These are phyloP conservation scores for Oxytorus armatus DNA, from an alignment of 2,888 invertebrate genomes.

Conservation along the genomic window DNA sequence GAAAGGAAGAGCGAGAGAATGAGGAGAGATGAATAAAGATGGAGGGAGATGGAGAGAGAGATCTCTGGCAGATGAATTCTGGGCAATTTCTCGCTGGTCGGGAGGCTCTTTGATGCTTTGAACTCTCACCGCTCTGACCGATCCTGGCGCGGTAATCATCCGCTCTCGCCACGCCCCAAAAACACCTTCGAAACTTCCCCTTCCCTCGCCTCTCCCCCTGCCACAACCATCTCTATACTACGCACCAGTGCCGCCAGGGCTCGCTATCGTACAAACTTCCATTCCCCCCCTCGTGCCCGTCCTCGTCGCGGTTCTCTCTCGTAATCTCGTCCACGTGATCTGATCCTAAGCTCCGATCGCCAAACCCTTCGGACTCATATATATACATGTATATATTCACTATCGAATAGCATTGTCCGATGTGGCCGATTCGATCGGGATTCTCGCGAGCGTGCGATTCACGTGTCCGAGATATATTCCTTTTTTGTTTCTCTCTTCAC, in stretches of 20 bases:
- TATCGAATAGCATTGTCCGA: slow-evolving; percentile 64
- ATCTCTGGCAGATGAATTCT: slow-evolving; percentile 80
- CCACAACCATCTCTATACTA: slow-evolving; percentile 14
- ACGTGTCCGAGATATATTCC: slow-evolving; percentile 9
- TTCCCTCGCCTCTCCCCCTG: slow-evolving; percentile 23
- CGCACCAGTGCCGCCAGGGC: slow-evolving; percentile 38
- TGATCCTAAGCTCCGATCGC: slow-evolving; percentile 77
- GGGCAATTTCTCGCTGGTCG: slow-evolving; percentile 82
- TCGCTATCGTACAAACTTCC: slow-evolving; percentile 47
- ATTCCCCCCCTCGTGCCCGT: slow-evolving; percentile 64
- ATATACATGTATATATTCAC: slow-evolving; percentile 24
- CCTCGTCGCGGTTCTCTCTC: slow-evolving; percentile 45
- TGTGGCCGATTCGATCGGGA: slow-evolving; percentile 65
- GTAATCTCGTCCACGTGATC: slow-evolving; percentile 76
- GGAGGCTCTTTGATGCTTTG: slow-evolving; percentile 84
- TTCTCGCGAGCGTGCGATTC: slow-evolving; percentile 59
- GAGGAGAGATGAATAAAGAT: slow-evolving; percentile 10
- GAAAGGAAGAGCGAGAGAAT: slow-evolving; percentile 2
- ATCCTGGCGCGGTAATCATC: slow-evolving; percentile 84
- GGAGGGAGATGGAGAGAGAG: slow-evolving; percentile 20
- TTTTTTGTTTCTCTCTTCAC: no score
- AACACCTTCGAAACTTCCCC: slow-evolving; percentile 80
- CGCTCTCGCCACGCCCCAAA: slow-evolving; percentile 84
- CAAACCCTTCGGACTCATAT: slow-evolving; percentile 65
- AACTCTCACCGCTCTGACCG: slow-evolving; percentile 84